Base-by-base conservation (phyloP, 1,140 invertebrate genomes). In the Catajapyx aquilonaris region DNA sequence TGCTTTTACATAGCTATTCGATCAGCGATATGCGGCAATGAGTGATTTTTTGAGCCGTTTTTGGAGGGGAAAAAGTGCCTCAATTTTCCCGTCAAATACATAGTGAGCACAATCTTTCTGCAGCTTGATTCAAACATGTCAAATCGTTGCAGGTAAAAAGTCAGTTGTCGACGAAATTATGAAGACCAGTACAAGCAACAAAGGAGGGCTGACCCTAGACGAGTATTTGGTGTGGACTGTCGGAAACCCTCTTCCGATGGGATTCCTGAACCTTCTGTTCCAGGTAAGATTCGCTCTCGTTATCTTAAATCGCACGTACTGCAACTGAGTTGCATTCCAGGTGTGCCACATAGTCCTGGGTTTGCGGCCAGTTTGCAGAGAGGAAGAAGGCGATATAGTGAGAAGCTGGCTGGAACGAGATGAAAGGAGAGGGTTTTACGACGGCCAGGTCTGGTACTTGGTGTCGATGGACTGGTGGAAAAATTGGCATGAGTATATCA, bases 331-430 rank as follows among this genome's bases (percentile, higher is more conserved):
- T 23, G 38, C 32, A 28, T 47, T 38, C 18, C 52, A 86, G 66
- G 69, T 87, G 19, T 87, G 81, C 51, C 83, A 88, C 59, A 71
- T 88, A 19, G 76, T 83, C n/a, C 64, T 90, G 16, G 84, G 81
- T 0, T 59, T 90, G 9, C 64, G 71, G 50, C 84, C 84, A n/a
- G 64, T 72, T 41, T 76, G 69, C 46, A 64, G 67, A 32, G 69
- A 77, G 47, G 76, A 85, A 50, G 84, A 90, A 55, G 67, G 74
- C 31, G 73, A 78, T 43, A 76, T 86, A 43, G 75, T 87, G 2
- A 62, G 69, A 31, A 71, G 73, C 1, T 88, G 83, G 81, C 53
- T 86, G 33, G 60, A 69, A 10, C 64, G 83, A 32, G 79, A 83
- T 51, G 70, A 76, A 44, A 61, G 65, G 13, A 65, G 76, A 30